Conservation (phyloP, 2,888 invertebrate species). For the Drosophila nr. medialis region DNA sequence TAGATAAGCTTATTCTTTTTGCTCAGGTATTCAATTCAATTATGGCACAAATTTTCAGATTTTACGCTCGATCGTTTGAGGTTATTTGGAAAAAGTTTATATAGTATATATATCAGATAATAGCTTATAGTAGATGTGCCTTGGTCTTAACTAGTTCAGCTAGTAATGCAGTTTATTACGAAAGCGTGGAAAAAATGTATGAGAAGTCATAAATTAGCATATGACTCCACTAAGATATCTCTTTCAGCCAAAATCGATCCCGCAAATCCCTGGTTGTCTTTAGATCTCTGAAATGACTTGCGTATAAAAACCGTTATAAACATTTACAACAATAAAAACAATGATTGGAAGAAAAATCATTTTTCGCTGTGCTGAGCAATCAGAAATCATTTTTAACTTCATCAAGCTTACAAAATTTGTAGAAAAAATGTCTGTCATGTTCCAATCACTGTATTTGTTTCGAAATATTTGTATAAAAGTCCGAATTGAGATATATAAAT, state of each 20-base stretch:
- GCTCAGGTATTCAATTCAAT: conserved; percentile 57
- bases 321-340: not conserved
- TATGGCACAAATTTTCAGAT: conserved; percentile 47
- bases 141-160: conserved; percentile 31
- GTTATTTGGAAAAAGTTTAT: conserved; percentile 6
- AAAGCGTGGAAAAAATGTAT: not conserved
- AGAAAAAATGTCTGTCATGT: not conserved
- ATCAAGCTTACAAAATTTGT: not conserved
- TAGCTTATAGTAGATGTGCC: conserved; percentile 17
- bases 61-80: conserved; percentile 12
- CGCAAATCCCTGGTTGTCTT: no score
- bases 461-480: not conserved
- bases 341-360: not conserved
- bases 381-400: not conserved
- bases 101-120: not conserved
- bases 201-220: not conserved
- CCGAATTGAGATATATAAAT: not conserved
- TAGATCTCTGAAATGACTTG: not conserved
- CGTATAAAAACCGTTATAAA: not conserved
- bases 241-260: not conserved
- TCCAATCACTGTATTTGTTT: not conserved
- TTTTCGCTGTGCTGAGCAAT: not conserved
- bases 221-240: not conserved
- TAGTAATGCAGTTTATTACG: not conserved
- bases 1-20: conserved; percentile 10